phyloP scores from a whole-genome alignment of 2,888 invertebrate species.

The Coleophora flavipennella region DNA sequence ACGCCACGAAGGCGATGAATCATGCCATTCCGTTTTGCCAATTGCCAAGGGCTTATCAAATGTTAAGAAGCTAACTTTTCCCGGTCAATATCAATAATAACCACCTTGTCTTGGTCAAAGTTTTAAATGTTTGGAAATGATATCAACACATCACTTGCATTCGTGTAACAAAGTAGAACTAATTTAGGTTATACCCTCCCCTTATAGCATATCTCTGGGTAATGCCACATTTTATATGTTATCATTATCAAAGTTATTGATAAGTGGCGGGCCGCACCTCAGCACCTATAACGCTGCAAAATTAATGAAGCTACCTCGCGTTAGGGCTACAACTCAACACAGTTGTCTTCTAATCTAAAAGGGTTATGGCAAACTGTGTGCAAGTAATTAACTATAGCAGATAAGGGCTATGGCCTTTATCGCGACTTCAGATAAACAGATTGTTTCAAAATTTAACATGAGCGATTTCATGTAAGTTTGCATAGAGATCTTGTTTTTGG shows the following conservation, averaged over 20 bases:
- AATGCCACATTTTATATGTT: conserved; percentile 4
- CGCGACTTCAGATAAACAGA: conserved; percentile 39
- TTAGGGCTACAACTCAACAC: conserved; percentile 4
- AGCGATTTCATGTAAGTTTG: conserved; percentile 45
- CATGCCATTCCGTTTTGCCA: too few species aligned
- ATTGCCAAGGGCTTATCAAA: too few species aligned
- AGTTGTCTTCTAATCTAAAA: conserved; percentile 19
- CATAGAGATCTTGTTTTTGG: conserved; percentile 34
- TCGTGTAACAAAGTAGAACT: not conserved
- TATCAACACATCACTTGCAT: too few species aligned
- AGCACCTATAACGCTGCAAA: conserved; percentile 25
- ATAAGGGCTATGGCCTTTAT: conserved; percentile 51
- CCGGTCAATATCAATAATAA: too few species aligned
- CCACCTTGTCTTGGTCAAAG: too few species aligned
- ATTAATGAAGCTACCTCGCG: conserved; percentile 17
- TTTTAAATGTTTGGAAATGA: too few species aligned
- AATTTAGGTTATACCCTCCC: conserved; percentile 18
- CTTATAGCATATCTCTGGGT: too few species aligned
- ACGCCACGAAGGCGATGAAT: too few species aligned
- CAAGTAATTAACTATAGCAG: conserved; percentile 42
- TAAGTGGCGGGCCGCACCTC: conserved; percentile 54
- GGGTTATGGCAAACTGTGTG: conserved; percentile 32
- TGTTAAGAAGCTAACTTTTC: too few species aligned
- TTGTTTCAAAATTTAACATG: conserved; percentile 30
- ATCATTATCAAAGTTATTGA: conserved; percentile 22